Conservation (phyloP, 2,888 invertebrate species). For the Rhagonycha fulva region DNA sequence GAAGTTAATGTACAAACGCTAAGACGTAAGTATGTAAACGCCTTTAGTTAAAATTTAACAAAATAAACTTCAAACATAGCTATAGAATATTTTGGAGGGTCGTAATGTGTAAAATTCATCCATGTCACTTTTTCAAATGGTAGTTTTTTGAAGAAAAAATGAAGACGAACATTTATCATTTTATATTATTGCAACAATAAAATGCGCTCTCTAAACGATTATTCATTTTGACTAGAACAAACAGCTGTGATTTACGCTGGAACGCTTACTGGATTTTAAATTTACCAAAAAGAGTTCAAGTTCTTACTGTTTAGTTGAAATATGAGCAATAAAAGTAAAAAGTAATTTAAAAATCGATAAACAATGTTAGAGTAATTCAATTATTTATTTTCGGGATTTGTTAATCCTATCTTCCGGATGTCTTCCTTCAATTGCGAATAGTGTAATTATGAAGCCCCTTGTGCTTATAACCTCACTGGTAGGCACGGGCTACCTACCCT, state of each 20-base stretch:
- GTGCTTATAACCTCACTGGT: slow-evolving; percentile 30
- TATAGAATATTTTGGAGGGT: not conserved
- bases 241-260: slow-evolving; percentile 51
- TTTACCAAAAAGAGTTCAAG: slow-evolving; percentile 27
- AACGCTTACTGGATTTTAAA: slow-evolving; percentile 44
- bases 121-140: not conserved
- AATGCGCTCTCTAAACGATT: slow-evolving; percentile 47
- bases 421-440: slow-evolving; percentile 42
- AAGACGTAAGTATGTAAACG: not conserved
- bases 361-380: slow-evolving; percentile 43
- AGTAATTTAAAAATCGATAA: not conserved
- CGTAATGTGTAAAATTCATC: not conserved
- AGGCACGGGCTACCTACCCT: slow-evolving; percentile 38
- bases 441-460: slow-evolving; percentile 29
- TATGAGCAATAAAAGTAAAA: not conserved
- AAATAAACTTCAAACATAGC: not conserved
- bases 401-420: slow-evolving; percentile 54
- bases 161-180: slow-evolving; percentile 44
- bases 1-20: not conserved
- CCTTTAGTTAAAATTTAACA: not conserved
- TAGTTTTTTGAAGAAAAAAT: not conserved
- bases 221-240: slow-evolving; percentile 51
- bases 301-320: slow-evolving; percentile 18
- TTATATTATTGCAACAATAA: slow-evolving; percentile 51
- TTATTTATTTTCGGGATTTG: slow-evolving; percentile 52